Conservation (phyloP, 1,140 invertebrate species). For the Tetranychus urticae region DNA sequence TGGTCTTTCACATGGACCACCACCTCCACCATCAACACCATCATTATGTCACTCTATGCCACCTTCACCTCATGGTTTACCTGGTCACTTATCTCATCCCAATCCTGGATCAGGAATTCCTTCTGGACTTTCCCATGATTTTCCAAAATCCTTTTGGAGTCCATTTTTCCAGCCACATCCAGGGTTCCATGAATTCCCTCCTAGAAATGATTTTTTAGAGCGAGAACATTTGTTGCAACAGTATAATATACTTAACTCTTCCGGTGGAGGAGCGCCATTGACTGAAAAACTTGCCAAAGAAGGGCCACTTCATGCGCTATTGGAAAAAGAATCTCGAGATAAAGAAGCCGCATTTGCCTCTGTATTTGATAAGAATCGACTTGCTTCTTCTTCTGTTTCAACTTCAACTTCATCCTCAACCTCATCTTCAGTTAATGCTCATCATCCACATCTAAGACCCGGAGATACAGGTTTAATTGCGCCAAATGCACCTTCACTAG, state of each 20-base stretch:
- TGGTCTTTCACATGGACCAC: neutral
- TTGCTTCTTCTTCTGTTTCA: neutral
- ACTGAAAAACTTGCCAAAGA: slow-evolving; percentile 8
- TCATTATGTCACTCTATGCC: neutral
- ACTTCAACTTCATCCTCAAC: neutral
- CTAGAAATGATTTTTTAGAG: slow-evolving; percentile 3
- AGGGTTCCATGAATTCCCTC: slow-evolving; percentile 2
- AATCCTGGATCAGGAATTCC: neutral
- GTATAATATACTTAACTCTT: slow-evolving; percentile 7
- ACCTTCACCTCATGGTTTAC: neutral
- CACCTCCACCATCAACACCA: neutral
- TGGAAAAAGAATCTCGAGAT: too few species aligned
- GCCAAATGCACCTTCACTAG: neutral
- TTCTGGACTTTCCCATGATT: neutral
- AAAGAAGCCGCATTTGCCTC: too few species aligned
- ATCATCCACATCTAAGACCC: neutral
- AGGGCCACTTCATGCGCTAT: neutral
- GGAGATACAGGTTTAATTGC: neutral
- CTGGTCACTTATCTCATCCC: neutral
- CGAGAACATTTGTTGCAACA: slow-evolving; percentile 6
- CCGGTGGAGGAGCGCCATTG: slow-evolving; percentile 8
- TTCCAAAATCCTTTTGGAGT: neutral
- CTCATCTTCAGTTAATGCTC: neutral
- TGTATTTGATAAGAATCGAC: too few species aligned
- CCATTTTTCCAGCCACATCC: neutral